Evolutionary conservation across 2,888 invertebrate genomes (phyloP).

Genomic region (Rapana venosa): DNA sequence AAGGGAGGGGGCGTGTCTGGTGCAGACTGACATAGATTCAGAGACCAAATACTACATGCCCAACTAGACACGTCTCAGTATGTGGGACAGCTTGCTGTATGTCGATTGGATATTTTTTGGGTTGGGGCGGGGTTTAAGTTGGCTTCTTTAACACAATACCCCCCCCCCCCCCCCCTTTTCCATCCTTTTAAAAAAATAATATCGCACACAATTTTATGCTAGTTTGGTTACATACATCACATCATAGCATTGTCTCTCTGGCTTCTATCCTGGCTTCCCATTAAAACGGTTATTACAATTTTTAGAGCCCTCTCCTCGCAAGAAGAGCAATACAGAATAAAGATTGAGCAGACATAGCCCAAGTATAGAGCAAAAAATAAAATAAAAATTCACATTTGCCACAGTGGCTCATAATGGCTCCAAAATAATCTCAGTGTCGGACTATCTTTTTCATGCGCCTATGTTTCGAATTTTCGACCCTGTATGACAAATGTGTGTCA

Average conservation of each 20-base stretch:
- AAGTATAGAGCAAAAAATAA: no score
- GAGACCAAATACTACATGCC: neutral
- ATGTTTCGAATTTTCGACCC: neutral
- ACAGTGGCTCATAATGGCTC: no score
- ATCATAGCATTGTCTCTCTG: neutral
- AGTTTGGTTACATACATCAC: neutral
- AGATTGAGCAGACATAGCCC: no score
- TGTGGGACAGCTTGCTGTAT: neutral
- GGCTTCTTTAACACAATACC: neutral
- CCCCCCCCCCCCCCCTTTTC: neutral
- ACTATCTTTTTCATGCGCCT: slow-evolving; percentile 11
- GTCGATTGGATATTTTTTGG: neutral
- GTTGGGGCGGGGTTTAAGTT: neutral
- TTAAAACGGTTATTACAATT: neutral
- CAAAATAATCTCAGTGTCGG: no score
- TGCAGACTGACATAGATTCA: neutral
- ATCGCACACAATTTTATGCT: no score
- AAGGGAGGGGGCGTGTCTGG: neutral
- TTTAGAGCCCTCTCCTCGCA: no score
- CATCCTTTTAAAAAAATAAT: no score
- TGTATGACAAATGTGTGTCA: neutral
- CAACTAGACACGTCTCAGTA: neutral
- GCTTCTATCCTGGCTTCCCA: neutral
- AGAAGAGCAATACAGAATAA: no score
- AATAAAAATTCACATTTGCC: no score